Conservation (phyloP, 1,140 invertebrate genomes). For the Drosophila guanche region DNA sequence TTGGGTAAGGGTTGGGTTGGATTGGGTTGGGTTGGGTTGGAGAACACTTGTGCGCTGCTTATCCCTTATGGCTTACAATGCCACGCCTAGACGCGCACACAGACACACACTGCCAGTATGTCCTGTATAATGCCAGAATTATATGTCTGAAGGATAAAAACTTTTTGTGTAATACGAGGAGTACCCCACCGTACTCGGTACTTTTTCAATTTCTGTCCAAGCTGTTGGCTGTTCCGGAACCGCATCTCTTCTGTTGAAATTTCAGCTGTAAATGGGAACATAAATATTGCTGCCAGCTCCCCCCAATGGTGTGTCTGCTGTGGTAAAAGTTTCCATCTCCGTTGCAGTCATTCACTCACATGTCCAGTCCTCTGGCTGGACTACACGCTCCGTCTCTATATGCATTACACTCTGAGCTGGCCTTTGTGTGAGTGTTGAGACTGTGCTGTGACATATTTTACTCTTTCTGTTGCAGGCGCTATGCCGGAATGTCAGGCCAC, state of each 20-base stretch:
- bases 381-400: neutral
- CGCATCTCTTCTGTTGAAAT: conserved; percentile 36
- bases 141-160: conserved; percentile 73
- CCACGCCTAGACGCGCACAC: conserved; percentile 59
- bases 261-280: conserved; percentile 68
- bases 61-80: conserved; percentile 76
- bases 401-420: neutral
- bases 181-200: no score
- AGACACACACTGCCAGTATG: conserved; percentile 29
- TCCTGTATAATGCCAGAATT: conserved; percentile 59
- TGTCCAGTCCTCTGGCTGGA: conserved; percentile 32
- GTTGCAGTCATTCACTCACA: conserved; percentile 30
- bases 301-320: conserved; percentile 23
- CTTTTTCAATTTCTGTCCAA: conserved; percentile 58
- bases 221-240: conserved; percentile 10
- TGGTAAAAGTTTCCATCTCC: conserved; percentile 20
- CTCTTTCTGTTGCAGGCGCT: conserved; percentile 32
- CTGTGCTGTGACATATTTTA: conserved; percentile 47
- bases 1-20: neutral
- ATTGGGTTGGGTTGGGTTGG: conserved; percentile 20
- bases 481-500: conserved; percentile 4
- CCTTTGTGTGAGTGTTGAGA: conserved; percentile 6
- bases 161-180: conserved; percentile 33
- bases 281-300: conserved; percentile 58
- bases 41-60: conserved; percentile 78